phyloP scores from a whole-genome alignment of 2,113 vertebrate genomes.

The Malurus alboscapulatus region DNA sequence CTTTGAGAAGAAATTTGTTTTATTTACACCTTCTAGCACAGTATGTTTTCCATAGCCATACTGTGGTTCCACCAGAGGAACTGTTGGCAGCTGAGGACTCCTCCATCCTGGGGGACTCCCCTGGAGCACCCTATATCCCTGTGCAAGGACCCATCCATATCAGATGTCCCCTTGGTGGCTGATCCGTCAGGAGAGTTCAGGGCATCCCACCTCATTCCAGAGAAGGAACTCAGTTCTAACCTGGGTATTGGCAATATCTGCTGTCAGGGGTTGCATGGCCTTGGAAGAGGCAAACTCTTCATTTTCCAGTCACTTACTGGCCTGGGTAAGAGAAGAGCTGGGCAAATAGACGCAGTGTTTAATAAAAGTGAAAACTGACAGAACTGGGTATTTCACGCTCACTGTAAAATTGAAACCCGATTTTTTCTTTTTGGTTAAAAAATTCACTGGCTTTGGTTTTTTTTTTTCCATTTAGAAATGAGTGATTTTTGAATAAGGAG shows the following conservation, averaged over 20 bases:
- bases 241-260: neutral
- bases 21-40: neutral
- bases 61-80: neutral
- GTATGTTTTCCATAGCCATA: neutral
- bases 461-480: constrained; percentile 26
- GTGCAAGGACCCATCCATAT: accelerated
- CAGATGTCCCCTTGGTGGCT: neutral
- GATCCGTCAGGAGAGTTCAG: neutral
- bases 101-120: neutral
- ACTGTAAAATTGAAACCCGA: constrained; percentile 30
- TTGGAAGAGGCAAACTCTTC: neutral
- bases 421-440: neutral
- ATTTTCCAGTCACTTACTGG: neutral
- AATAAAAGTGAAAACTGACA: constrained; percentile 44
- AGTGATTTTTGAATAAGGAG: neutral
- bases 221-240: neutral
- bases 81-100: neutral
- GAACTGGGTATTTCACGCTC: neutral
- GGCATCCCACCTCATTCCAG: neutral
- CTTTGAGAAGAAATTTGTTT: neutral
- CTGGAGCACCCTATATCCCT: neutral
- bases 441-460: neutral
- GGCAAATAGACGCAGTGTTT: neutral
- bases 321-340: neutral
- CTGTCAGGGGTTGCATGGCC: neutral